Evolutionary conservation across 2,113 vertebrate species (phyloP).

Genomic region (Ciconia maguari): DNA sequence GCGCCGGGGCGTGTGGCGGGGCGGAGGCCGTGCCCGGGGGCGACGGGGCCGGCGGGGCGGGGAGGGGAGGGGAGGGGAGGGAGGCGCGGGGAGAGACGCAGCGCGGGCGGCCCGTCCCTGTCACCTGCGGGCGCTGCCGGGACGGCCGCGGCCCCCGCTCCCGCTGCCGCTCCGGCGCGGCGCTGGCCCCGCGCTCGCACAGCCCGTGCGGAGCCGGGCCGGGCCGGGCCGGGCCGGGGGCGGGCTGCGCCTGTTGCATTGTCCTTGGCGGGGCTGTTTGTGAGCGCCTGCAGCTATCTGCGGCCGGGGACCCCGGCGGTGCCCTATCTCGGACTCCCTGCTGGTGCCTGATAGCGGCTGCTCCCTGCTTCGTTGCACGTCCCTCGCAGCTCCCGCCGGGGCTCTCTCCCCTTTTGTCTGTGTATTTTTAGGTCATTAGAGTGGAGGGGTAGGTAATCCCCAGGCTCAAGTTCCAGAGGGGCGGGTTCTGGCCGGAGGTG

Average conservation of each 20-base stretch:
- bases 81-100: background rate
- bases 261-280: background rate
- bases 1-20: background rate
- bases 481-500: slow-evolving; percentile 89
- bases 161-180: background rate
- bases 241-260: slow-evolving; percentile 20
- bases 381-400: slow-evolving; percentile 36
- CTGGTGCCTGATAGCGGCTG: slow-evolving; percentile 9
- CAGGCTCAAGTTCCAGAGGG: slow-evolving; percentile 91
- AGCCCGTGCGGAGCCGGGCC: background rate
- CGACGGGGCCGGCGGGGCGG: background rate
- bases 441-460: slow-evolving; percentile 86
- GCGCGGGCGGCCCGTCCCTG: background rate
- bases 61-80: background rate
- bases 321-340: slow-evolving; percentile 6
- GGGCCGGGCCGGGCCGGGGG: background rate
- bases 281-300: background rate
- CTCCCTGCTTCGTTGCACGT: slow-evolving; percentile 43
- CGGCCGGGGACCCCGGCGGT: background rate
- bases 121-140: slow-evolving; percentile 1
- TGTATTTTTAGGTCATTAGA: slow-evolving; percentile 74
- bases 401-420: slow-evolving; percentile 64
- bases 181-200: background rate
- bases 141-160: background rate
- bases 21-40: background rate